Base-by-base conservation (phyloP, 2,797 vertebrate species). In the Eulemur mongoz region DNA sequence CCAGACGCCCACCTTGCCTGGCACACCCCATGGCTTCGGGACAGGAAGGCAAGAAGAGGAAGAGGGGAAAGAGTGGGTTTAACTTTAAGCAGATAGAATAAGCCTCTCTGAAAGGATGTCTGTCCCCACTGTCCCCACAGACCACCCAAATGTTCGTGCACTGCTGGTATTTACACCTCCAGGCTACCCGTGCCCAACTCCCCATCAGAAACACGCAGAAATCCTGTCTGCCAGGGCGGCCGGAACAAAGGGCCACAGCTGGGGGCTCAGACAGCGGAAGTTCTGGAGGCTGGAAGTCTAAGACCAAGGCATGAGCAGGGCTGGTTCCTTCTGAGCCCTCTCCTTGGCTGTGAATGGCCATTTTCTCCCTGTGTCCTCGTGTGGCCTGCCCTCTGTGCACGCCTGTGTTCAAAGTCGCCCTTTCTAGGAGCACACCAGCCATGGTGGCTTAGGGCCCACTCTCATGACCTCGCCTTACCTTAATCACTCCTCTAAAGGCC, bases 301-400 rank as follows among this genome's bases (percentile, higher is more conserved):
- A 43, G 80, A 43, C 20, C 32, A 22, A 15, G 4, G 54, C 4
- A 22, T 35, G 14, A 1, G 12, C 50, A 32, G 27, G 14, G 3
- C 0, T 3, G 17, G 9, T 0, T 73, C 8, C 38, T 52, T 35
- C 87, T 10, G 59, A 48, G n/a, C 50, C 52, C 15, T 32, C 72
- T 61, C 32, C 65, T 17, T 35, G 72, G 43, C 76, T 27, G 0
- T 4, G 40, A 48, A 2, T 27, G 10, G 32, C 76, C 0, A 0
- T 25, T 22, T 32, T 13, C 11, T 18, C 45, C 25, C 43, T 13
- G 32, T 57, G 4, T 52, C 30, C 11, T 48, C 48, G 17, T 2
- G 4, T 38, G 40, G 52, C 4, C 27, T 0, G 18, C 76, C 11
- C 20, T 20, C 3, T 30, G 50, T 5, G 38, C 4, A 11, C 5